These are phyloP conservation scores for Muscicapa comitata DNA, from an alignment of 2,797 vertebrate species.

Conservation along the genomic window DNA sequence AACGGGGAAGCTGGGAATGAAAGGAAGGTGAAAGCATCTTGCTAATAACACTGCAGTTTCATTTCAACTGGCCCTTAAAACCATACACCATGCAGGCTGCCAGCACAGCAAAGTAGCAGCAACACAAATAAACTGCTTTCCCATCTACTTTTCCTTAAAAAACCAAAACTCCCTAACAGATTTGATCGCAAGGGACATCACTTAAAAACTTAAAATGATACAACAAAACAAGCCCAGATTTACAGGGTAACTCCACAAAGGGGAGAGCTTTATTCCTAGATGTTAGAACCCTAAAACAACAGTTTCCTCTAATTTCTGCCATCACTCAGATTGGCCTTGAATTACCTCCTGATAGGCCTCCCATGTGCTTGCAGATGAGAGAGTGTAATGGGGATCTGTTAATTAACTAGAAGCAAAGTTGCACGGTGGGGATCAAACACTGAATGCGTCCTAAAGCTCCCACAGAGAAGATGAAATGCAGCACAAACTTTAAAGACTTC, in stretches of 20 bases:
- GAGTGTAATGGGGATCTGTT: conserved; percentile 90
- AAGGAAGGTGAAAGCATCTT: conserved; percentile 52
- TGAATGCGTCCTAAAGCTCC: conserved; percentile 90
- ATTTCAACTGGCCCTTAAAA: conserved; percentile 42
- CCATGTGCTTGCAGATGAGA: conserved; percentile 81
- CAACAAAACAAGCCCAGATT: conserved; percentile 52
- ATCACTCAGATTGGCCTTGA: conserved; percentile 82
- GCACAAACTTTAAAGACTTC: conserved; percentile 99
- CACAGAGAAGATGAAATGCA: conserved; percentile 94
- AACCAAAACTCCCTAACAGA: background rate
- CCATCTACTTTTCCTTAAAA: background rate
- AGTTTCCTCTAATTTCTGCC: conserved; percentile 79
- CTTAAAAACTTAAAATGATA: conserved; percentile 24
- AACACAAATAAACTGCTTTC: conserved; percentile 12
- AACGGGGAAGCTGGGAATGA: conserved; percentile 37
- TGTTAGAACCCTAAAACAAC: conserved; percentile 76
- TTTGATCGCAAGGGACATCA: background rate
- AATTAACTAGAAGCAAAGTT: conserved; percentile 92
- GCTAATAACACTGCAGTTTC: conserved; percentile 39
- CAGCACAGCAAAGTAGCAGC: background rate
- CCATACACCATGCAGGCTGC: conserved; percentile 8
- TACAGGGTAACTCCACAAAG: conserved; percentile 58
- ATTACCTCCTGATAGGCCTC: conserved; percentile 83
- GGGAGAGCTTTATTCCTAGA: conserved; percentile 69
- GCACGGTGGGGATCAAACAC: conserved; percentile 92